These are phyloP conservation scores for Stegodyphus dumicola DNA, from an alignment of 1,140 invertebrate genomes.

Conservation along the genomic window DNA sequence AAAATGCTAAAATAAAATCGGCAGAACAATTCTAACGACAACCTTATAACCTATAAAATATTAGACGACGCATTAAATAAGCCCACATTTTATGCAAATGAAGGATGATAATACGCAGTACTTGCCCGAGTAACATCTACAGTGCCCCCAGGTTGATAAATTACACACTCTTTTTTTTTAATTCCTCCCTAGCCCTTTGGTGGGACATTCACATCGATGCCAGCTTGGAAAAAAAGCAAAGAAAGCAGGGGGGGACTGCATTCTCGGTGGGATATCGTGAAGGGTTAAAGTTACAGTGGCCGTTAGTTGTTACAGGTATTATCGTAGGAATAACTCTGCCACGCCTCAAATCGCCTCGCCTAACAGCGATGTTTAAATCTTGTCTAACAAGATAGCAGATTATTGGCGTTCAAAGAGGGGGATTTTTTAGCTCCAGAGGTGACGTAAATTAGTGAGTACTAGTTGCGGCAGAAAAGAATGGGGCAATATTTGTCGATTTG, in stretches of 20 bases:
- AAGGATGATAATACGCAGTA: background rate
- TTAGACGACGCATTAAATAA: too few species aligned
- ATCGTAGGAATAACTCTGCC: slow-evolving; percentile 36
- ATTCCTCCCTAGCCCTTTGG: background rate
- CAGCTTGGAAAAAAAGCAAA: background rate
- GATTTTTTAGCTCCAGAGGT: background rate
- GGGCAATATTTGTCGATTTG: too few species aligned
- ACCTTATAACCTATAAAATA: too few species aligned
- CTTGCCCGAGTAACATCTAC: background rate
- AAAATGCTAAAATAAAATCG: too few species aligned
- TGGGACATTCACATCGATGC: background rate
- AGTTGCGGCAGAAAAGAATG: background rate
- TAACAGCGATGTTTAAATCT: slow-evolving; percentile 30
- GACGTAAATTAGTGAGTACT: slow-evolving; percentile 29
- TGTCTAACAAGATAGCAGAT: slow-evolving; percentile 40
- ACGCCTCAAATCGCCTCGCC: slow-evolving; percentile 4
- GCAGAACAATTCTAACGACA: too few species aligned
- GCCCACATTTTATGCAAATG: slow-evolving; percentile 1
- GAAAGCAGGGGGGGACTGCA: background rate
- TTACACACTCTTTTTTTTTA: background rate
- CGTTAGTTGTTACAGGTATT: slow-evolving; percentile 20
- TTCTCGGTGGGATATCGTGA: background rate
- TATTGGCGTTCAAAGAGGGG: background rate
- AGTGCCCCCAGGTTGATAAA: background rate
- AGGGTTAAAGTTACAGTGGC: slow-evolving; percentile 26